Conservation (phyloP, 2,113 vertebrate genomes). For the human region GRCh38 chr13:54208501-54209000, state of each 20-base stretch:
- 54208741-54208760: slow-evolving; percentile 36
- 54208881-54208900: slow-evolving; percentile 18
- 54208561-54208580: not conserved
- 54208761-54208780: not conserved
- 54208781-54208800: not conserved
- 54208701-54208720: not conserved
- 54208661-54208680: not conserved
- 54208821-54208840: not conserved
- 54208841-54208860: slow-evolving; percentile 22
- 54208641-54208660: not conserved
- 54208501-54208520: not conserved
- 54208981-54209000: slow-evolving; percentile 60
- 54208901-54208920: slow-evolving; percentile 35
- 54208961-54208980: slow-evolving; percentile 29
- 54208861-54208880: slow-evolving; percentile 47
- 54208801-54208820: slow-evolving; percentile 33
- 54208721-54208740: not conserved
- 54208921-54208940: slow-evolving; percentile 63
- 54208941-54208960: slow-evolving; percentile 58
- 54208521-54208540: not conserved
- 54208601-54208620: not conserved
- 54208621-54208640: not conserved
- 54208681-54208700: not conserved
- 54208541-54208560: not conserved
- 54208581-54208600: not conserved